These are phyloP conservation scores for Scopus umbretta DNA, from an alignment of 2,113 vertebrate species.

Conservation along the genomic window DNA sequence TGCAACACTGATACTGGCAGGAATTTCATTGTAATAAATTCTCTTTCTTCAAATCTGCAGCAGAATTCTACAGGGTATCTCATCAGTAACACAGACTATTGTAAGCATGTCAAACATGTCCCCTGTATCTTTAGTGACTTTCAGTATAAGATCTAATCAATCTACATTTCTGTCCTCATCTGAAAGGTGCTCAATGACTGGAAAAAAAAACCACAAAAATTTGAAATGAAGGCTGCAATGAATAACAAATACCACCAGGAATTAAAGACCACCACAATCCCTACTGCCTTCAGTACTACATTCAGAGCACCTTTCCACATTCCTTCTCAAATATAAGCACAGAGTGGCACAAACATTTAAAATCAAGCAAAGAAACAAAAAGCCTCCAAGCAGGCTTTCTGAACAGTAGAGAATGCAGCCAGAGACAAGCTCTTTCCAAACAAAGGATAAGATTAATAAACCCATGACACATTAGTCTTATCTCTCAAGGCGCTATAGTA, in stretches of 20 bases:
- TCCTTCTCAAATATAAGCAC: not conserved
- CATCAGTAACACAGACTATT: not conserved
- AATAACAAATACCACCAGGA: not conserved
- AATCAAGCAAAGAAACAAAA: not conserved
- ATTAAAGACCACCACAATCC: not conserved
- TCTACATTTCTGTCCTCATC: not conserved
- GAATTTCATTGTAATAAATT: not conserved
- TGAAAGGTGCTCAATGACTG: not conserved
- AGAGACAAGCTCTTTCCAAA: not conserved
- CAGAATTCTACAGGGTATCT: not conserved
- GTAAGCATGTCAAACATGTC: fast-evolving
- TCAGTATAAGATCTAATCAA: not conserved
- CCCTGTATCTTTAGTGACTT: not conserved
- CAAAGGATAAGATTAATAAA: not conserved
- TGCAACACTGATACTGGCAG: not conserved
- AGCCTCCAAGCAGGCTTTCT: not conserved
- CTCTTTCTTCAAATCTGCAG: not conserved
- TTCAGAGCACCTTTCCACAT: not conserved
- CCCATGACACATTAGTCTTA: not conserved
- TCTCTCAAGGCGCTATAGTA: not conserved
- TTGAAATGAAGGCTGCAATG: not conserved
- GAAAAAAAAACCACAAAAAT: not conserved
- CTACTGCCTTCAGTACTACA: not conserved
- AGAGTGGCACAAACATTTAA: not conserved
- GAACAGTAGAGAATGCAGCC: not conserved